A percentile compares a stretch with the other conserved stretches of the same genome.
Evolutionary conservation across 2,888 invertebrate genomes (phyloP).

Genomic region (Nomada fabriciana): DNA sequence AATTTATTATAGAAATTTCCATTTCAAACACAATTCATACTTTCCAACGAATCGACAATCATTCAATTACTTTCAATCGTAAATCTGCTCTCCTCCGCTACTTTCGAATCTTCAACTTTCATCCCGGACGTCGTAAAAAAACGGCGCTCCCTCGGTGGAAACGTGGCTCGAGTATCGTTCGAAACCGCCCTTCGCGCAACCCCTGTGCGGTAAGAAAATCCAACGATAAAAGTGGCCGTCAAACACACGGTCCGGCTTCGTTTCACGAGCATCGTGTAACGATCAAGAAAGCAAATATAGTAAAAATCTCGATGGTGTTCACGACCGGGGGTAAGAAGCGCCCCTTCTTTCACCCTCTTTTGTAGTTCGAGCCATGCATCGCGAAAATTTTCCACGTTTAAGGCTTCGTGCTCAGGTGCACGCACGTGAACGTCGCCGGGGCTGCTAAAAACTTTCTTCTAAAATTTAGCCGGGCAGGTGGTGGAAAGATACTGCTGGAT

Average conservation of each 20-base stretch:
- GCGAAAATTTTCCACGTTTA: slow-evolving; percentile 3
- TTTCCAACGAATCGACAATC: not conserved
- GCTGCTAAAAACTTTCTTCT: slow-evolving; percentile 24
- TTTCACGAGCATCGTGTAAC: slow-evolving; percentile 29
- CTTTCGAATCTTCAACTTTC: not conserved
- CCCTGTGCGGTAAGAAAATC: slow-evolving; percentile 32
- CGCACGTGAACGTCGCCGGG: slow-evolving; percentile 25
- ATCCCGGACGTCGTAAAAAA: not conserved
- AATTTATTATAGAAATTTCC: too few species aligned
- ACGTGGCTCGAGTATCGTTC: slow-evolving; percentile 46
- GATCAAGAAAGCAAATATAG: slow-evolving; percentile 30
- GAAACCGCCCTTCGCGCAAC: slow-evolving; percentile 1
- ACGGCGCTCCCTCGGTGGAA: slow-evolving; percentile 11
- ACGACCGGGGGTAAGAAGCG: not conserved
- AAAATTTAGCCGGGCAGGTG: slow-evolving; percentile 3
- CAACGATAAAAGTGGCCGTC: slow-evolving; percentile 42
- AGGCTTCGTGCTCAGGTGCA: slow-evolving; percentile 46
- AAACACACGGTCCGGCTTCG: slow-evolving; percentile 32
- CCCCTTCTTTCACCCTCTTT: not conserved
- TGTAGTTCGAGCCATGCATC: not conserved
- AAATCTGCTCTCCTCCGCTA: not conserved
- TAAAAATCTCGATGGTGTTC: slow-evolving; percentile 14
- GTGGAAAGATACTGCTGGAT: not conserved
- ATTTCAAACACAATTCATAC: not conserved
- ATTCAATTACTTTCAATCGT: too few species aligned